Base-by-base conservation (phyloP, 2,797 vertebrate species). In the Poecilia gillii region DNA sequence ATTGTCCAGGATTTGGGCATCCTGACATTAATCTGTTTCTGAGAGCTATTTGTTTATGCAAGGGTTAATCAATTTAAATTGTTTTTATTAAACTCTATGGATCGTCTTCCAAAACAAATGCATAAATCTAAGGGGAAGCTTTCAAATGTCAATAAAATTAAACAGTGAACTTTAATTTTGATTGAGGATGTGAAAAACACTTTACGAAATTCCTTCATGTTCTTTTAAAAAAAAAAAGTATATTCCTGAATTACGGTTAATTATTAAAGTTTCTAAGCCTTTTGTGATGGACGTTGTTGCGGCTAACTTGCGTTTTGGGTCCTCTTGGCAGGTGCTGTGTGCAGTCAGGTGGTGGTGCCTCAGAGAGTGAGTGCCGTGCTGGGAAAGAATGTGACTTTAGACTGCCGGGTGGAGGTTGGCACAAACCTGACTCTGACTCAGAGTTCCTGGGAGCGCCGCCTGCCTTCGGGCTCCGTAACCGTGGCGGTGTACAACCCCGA, bases 301-400 rank as follows among this genome's bases (percentile, higher is more conserved):
- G 39, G 0, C 43, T 62, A 41, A 23, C 49, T 66, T 3, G 36
- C 87, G 14, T 70, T 77, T 20, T 82, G 13, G 82, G 28, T 87
- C 3, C 82, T 36, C 51, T 33, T 83, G 46, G 16, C 93, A 99
- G 98, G 97, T 93, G 95, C 96, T 86, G 96, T 96, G 93, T 92
- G 96, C 94, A 97, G 97, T 94, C 97, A 97, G 91, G 93, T 99
- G 91, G 76, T 97, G 68, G 98, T 99, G 88, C 97, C 98, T 86
- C 94, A 96, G 85, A 96, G 96, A 75, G 96, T 98, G 86, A 97
- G 93, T 41, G 99, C 98, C 46, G 96, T 99, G 64, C 96, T 98
- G 96, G 99, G 98, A 84, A 99, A 99, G 95, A 98, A 99, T 80
- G 95, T 98, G 89, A 97, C 97, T 0, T 91, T 99, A 85, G 97